Evolutionary conservation across 2,113 vertebrate genomes (phyloP).

Genomic region (Porphyrio hochstetteri): DNA sequence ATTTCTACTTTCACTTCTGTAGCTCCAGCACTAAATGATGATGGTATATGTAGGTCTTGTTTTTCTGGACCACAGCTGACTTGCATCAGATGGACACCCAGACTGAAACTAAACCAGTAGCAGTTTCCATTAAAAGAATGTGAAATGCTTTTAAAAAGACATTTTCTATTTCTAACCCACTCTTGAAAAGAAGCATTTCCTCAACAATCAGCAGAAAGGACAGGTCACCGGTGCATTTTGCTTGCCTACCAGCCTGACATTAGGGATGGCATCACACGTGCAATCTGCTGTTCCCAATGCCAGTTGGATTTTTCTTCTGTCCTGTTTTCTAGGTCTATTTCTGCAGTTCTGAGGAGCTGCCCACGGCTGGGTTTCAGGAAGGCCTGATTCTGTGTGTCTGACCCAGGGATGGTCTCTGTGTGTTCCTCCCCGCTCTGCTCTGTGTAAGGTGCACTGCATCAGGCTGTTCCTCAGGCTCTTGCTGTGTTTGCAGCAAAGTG

Average conservation of each 20-base stretch:
- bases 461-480: neutral
- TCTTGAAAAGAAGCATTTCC: neutral
- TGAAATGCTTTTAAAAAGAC: neutral
- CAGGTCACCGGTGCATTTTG: neutral
- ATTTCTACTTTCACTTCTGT: neutral
- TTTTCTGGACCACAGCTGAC: neutral
- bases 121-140: neutral
- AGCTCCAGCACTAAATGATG: neutral
- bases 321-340: conserved; percentile 66
- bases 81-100: neutral
- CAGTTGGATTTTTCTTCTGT: neutral
- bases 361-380: conserved; percentile 58
- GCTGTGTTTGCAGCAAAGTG: neutral
- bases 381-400: conserved; percentile 64
- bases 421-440: conserved; percentile 50
- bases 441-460: conserved; percentile 52
- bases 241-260: neutral
- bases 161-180: neutral
- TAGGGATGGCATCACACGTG: neutral
- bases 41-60: neutral
- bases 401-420: conserved; percentile 66
- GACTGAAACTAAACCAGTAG: neutral
- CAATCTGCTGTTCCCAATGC: neutral
- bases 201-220: neutral
- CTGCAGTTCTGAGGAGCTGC: conserved; percentile 73